Conservation (phyloP, 2,113 vertebrate species). For the Myotis yumanensis region DNA sequence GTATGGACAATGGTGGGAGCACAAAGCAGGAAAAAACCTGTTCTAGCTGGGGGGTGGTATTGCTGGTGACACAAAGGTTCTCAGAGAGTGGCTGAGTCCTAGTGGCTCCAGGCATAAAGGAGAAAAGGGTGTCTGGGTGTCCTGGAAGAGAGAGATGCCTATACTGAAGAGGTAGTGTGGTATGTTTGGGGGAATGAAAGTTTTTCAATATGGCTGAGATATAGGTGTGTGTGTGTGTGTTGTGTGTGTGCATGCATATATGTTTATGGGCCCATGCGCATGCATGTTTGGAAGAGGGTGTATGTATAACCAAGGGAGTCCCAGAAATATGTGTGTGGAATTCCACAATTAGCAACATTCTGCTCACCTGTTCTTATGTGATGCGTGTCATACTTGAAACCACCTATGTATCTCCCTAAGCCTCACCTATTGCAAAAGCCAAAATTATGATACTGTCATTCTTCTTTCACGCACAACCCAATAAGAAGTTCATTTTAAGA, state of each 20-base stretch:
- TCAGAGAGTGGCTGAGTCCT: neutral
- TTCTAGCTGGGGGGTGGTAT: neutral
- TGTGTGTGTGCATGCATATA: rapidly evolving
- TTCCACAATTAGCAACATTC: neutral
- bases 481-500: neutral
- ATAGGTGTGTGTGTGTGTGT: too few species aligned
- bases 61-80: neutral
- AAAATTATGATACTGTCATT: neutral
- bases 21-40: neutral
- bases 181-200: neutral
- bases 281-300: neutral
- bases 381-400: neutral
- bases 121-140: neutral
- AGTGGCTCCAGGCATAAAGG: neutral
- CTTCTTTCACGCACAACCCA: neutral
- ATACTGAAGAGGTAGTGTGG: neutral
- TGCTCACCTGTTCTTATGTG: neutral
- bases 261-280: neutral
- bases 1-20: neutral
- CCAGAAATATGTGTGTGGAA: neutral
- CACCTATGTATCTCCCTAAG: neutral
- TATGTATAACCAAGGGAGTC: neutral
- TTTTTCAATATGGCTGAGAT: neutral
- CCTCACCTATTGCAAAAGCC: neutral
- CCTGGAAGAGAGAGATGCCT: neutral